A percentile compares a stretch with the other conserved stretches of the same genome.
These are phyloP conservation scores for Ceratosolen fusciceps DNA, from an alignment of 1,140 invertebrate species.

Conservation along the genomic window DNA sequence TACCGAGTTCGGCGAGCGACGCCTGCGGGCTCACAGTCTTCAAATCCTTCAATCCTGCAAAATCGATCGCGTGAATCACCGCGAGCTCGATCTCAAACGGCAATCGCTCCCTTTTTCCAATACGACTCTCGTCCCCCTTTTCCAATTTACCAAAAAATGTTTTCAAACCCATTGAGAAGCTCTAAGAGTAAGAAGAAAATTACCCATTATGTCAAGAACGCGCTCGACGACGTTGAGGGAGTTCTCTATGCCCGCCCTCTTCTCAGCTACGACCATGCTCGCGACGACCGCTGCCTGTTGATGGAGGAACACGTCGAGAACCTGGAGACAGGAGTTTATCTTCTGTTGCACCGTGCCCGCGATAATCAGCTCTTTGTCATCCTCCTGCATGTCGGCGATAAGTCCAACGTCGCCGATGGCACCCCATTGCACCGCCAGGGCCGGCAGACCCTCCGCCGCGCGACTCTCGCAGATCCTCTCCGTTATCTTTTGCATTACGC, in stretches of 20 bases:
- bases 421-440: conserved; percentile 76
- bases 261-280: conserved; percentile 77
- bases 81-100: too few species aligned
- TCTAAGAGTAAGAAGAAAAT: neutral
- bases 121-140: too few species aligned
- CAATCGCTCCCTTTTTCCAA: too few species aligned
- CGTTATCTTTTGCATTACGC: conserved; percentile 61
- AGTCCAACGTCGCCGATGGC: conserved; percentile 74
- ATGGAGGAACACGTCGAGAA: conserved; percentile 74
- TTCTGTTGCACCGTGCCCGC: conserved; percentile 79
- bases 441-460: conserved; percentile 70
- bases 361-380: conserved; percentile 74
- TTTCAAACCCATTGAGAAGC: too few species aligned
- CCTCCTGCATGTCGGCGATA: conserved; percentile 77
- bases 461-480: conserved; percentile 75
- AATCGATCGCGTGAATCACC: neutral
- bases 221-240: conserved; percentile 66
- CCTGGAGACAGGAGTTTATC: conserved; percentile 75
- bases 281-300: conserved; percentile 75
- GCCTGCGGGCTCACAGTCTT: conserved; percentile 75
- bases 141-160: too few species aligned
- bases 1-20: conserved; percentile 81
- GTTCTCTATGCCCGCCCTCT: conserved; percentile 60
- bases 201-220: conserved; percentile 70
- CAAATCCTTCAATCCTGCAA: conserved; percentile 68